Percentiles rank a stretch among this genome's conserved stretches.
phyloP scores from a whole-genome alignment of 2,113 vertebrate species.

The Protobothrops mucrosquamatus region DNA sequence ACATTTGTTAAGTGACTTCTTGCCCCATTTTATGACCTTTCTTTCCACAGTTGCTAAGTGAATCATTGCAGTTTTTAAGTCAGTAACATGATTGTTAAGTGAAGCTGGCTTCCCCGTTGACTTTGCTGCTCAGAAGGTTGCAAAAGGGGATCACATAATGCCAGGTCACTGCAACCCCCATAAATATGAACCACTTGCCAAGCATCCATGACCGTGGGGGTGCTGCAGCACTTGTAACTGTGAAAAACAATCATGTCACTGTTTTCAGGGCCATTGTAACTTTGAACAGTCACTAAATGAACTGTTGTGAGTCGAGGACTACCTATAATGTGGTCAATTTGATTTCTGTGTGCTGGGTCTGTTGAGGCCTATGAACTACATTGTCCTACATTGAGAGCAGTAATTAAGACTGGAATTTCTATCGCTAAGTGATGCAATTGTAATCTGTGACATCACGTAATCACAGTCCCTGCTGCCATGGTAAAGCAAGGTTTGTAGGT shows the following conservation, averaged over 20 bases:
- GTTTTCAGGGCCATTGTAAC: not conserved
- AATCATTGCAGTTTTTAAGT: not conserved
- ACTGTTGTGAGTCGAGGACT: not conserved
- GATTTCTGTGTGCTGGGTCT: not conserved
- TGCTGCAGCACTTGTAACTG: not conserved
- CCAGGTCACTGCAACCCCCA: accelerated
- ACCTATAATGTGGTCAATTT: not conserved
- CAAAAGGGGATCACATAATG: not conserved
- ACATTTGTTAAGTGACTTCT: not conserved
- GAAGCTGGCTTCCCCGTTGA: not conserved
- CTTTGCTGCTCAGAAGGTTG: not conserved
- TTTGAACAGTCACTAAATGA: not conserved
- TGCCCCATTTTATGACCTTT: not conserved
- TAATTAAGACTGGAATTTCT: not conserved
- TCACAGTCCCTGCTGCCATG: not conserved
- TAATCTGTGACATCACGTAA: not conserved
- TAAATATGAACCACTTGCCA: not conserved
- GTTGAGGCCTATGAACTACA: not conserved
- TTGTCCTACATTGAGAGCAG: not conserved
- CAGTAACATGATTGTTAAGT: not conserved
- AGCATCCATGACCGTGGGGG: not conserved
- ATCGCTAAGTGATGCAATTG: not conserved
- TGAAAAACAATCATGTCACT: not conserved
- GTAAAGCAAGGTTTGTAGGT: not conserved
- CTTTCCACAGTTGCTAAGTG: not conserved